Evolutionary conservation across 2,113 vertebrate genomes (phyloP), one percentile per base, ranked within the genome.

Genomic region (Taurulus bubalis): DNA sequence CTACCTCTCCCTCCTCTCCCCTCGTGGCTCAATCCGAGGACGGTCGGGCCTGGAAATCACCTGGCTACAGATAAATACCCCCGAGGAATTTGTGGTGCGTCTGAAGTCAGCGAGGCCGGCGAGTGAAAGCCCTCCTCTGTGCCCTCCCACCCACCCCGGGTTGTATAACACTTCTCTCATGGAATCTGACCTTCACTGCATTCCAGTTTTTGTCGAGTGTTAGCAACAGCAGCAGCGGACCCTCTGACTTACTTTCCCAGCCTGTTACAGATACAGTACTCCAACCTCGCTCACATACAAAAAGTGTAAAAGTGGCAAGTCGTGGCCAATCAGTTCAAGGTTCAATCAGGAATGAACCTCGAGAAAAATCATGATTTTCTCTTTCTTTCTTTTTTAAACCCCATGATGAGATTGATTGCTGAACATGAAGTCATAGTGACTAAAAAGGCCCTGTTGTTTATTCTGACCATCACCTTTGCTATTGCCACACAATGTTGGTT

Each of bases 141-240:
- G 78, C 73, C 82, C 90, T 86, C 83, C 87, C 80, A 72, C 73
- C 87, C 75, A 45, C 85, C 65, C 78, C 26, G 66, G 72, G 75
- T 87, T 89, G 90, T 93, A 89, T 91, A 93, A 93, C 89, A 81
- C 85, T 86, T 71, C 86, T 90, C 87, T 90, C 85, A 80, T 91
- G 85, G 87, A 94, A 91, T 91, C 90, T 94, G 93, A 93, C 94
- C 94, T 94, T 94, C 94, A 93, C 81, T 83, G 88, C 92, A 91
- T 92, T 91, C 88, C 93, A 92, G 75, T 92, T 62, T 87, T 62
- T 87, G 83, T 86, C 56, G 56, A 89, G 82, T 76, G 82, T 85
- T 90, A 77, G 84, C 89, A 89, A 84, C 91, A 89, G 85, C 87
- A 73, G 77, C 78, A 65, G n/a, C 77, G 71, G 56, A 84, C 75